Conservation (phyloP, 2,797 vertebrate species). For the Gymnocypris eckloni region DNA sequence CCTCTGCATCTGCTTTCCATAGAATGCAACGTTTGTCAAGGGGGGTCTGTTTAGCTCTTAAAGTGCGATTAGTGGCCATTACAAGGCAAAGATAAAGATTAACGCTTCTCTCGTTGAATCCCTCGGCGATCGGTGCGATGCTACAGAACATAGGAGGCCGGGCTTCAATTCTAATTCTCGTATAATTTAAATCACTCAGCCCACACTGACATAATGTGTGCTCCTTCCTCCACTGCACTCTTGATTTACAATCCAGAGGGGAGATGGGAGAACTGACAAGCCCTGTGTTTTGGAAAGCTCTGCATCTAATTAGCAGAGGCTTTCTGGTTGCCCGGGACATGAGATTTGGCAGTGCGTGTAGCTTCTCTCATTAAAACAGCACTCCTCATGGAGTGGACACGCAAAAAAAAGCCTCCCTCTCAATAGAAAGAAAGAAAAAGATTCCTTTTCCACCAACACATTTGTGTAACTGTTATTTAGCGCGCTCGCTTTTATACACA, state of each 20-base stretch:
- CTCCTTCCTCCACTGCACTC: slow-evolving; percentile 53
- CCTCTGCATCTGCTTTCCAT: background rate
- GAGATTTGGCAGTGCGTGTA: slow-evolving; percentile 85
- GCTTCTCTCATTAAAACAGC: slow-evolving; percentile 90
- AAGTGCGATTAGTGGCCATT: slow-evolving; percentile 35
- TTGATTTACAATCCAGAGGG: slow-evolving; percentile 57
- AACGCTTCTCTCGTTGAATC: slow-evolving; percentile 10
- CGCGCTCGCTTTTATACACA: background rate
- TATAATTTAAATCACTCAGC: slow-evolving; percentile 54
- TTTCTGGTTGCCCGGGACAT: slow-evolving; percentile 85
- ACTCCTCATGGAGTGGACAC: slow-evolving; percentile 58
- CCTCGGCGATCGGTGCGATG: background rate
- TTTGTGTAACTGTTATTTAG: slow-evolving; percentile 44
- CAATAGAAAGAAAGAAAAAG: slow-evolving; percentile 36
- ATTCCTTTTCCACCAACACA: slow-evolving; percentile 35
- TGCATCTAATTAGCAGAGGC: slow-evolving; percentile 85
- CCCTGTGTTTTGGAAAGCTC: slow-evolving; percentile 84
- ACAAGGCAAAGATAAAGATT: slow-evolving; percentile 39
- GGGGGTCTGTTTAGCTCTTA: slow-evolving; percentile 15
- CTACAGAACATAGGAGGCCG: slow-evolving; percentile 34
- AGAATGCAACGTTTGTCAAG: background rate
- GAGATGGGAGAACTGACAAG: slow-evolving; percentile 62
- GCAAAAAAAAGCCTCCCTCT: slow-evolving; percentile 32
- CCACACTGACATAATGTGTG: slow-evolving; percentile 51
- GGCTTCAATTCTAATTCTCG: slow-evolving; percentile 50